Evolutionary conservation across 2,113 vertebrate species (phyloP), one percentile per base, ranked within the genome.

Genomic region (Lophochroa leadbeateri): DNA sequence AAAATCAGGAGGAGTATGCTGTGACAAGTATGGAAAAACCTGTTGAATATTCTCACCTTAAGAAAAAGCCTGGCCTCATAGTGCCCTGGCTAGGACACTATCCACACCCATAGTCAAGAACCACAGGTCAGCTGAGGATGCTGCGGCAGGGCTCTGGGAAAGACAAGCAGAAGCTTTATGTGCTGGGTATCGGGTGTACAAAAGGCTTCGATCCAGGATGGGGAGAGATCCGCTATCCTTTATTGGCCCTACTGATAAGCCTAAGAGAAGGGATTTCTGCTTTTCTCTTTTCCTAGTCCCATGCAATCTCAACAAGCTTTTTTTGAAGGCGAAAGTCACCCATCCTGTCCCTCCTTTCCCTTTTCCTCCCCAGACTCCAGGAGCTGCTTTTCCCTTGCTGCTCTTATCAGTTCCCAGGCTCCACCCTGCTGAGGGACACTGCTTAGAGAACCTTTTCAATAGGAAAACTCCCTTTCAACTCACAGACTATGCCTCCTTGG

Each of bases 391-490:
- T 44, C 55, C 60, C 60, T 75, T 28, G 37, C 43, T 55, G 43
- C 29, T 68, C 20, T 95, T 92, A 96, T 83, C 96, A 78, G 88
- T 77, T 96, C 93, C 60, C 90, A 88, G 82, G 67, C 82, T 65
- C 82, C 88, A 80, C 85, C 75, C 82, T 70, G 67, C 74, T 67
- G 79, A 83, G 57, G 41, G 63, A 83, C 47, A 21, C 7, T 65
- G 49, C 58, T 68, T 29, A 37, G 46, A 92, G 84, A 84, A 60
- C 61, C 9, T 77, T 91, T 88, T 52, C 39, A 57, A 46, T 4
- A 71, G 41, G 25, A 82, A 92, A 84, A 84, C 76, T 89, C 47
- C 61, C 76, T 63, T 58, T 76, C 20, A 80, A 77, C 68, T 87
- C 74, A 64, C 41, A 61, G 78, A 7, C 21, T 65, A 31, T 46